Evolutionary conservation across 2,797 vertebrate species (phyloP).

Genomic region (Hephaestus fuliginosus): DNA sequence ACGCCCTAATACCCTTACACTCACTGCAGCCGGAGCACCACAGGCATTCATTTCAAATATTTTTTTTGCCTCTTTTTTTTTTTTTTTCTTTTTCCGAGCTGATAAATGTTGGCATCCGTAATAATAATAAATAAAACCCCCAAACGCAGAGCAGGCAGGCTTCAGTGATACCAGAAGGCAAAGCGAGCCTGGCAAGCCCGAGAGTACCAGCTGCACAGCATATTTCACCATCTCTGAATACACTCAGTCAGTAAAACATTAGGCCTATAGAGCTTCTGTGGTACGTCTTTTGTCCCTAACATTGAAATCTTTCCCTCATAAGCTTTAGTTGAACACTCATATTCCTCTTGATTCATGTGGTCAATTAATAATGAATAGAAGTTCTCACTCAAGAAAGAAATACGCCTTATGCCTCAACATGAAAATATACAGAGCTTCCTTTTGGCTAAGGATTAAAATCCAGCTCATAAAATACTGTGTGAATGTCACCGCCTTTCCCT

Average conservation of each 20-base stretch:
- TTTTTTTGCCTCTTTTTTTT: slow-evolving; percentile 2
- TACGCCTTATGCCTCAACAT: background rate
- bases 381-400: background rate
- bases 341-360: background rate
- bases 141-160: slow-evolving; percentile 41
- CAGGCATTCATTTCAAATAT: slow-evolving; percentile 61
- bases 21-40: slow-evolving; percentile 52
- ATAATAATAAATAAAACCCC: slow-evolving; percentile 43
- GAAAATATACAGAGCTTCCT: background rate
- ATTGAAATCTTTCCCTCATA: background rate
- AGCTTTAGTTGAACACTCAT: background rate
- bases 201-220: slow-evolving; percentile 1
- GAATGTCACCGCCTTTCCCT: slow-evolving; percentile 14
- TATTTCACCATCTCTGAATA: slow-evolving; percentile 19
- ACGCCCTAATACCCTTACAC: slow-evolving; percentile 65
- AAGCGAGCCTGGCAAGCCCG: slow-evolving; percentile 4
- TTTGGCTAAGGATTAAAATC: slow-evolving; percentile 1
- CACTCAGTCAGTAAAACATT: background rate
- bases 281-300: background rate
- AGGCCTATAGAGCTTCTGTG: background rate
- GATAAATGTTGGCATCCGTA: slow-evolving; percentile 65
- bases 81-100: background rate
- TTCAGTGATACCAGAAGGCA: slow-evolving; percentile 33
- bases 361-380: too few species aligned
- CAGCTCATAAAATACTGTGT: slow-evolving; percentile 2